Conservation (phyloP, 2,888 invertebrate species). For the Achlya flavicornis region DNA sequence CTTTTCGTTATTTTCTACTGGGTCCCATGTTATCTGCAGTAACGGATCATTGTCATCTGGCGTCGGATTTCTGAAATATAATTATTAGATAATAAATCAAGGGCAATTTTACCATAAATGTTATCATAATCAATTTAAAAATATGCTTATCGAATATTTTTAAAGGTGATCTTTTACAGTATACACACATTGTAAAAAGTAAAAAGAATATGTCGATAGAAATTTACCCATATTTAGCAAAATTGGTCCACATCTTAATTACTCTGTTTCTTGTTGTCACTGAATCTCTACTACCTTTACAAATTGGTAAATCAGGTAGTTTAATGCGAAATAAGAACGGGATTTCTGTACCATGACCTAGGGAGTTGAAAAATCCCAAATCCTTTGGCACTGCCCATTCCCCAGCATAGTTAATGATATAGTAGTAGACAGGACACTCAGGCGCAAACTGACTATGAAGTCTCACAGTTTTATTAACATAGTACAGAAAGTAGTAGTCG, state of each 20-base stretch:
- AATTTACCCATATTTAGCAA: conserved; percentile 76
- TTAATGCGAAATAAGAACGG: conserved; percentile 67
- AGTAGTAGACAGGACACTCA: conserved; percentile 68
- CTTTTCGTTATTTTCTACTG: conserved; percentile 62
- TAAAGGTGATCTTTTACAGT: no score
- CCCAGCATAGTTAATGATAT: conserved; percentile 65
- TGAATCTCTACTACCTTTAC: conserved; percentile 67
- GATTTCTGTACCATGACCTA: conserved; percentile 70
- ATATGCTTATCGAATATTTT: no score
- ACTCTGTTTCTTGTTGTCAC: conserved; percentile 63
- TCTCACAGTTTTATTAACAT: conserved; percentile 67
- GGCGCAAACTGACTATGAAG: conserved; percentile 62
- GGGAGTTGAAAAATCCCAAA: conserved; percentile 55
- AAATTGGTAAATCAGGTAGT: conserved; percentile 38
- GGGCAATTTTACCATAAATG: no score
- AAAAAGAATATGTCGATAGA: conserved; percentile 13
- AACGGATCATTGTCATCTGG: conserved; percentile 66
- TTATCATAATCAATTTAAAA: no score
- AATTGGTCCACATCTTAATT: conserved; percentile 79
- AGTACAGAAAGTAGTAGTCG: conserved; percentile 73
- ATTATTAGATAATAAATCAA: conserved; percentile 10
- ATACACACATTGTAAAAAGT: no score
- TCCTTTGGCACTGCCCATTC: conserved; percentile 64
- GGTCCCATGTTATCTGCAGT: conserved; percentile 73
- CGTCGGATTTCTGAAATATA: conserved; percentile 70